phyloP scores from a whole-genome alignment of 2,888 invertebrate species.

The Macropis europaea region DNA sequence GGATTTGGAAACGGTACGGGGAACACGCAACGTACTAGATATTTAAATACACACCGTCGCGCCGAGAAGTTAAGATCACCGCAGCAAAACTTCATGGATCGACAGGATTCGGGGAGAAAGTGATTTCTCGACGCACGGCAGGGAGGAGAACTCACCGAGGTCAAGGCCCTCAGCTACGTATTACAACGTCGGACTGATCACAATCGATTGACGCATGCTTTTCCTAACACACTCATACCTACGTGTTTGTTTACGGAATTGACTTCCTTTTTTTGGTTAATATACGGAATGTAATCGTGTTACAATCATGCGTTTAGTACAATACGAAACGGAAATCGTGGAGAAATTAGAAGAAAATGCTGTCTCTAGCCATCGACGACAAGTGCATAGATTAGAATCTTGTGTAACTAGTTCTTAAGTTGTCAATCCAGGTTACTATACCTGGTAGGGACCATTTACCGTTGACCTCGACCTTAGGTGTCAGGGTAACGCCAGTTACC shows the following conservation, averaged over 20 bases:
- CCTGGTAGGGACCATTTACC: constrained; percentile 18
- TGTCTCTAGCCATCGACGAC: not conserved
- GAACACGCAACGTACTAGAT: not conserved
- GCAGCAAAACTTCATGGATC: no score
- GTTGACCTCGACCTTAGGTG: constrained; percentile 51
- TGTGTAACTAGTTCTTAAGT: constrained; percentile 18
- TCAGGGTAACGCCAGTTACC: constrained; percentile 10
- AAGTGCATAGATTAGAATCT: not conserved
- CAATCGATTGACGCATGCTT: constrained; percentile 6
- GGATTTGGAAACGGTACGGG: constrained; percentile 12
- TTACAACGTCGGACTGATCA: not conserved
- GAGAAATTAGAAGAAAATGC: no score
- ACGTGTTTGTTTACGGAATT: not conserved
- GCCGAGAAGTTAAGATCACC: no score
- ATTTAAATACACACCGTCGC: constrained; percentile 15
- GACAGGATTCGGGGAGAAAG: no score
- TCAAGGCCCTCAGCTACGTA: constrained; percentile 40
- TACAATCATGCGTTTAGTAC: not conserved
- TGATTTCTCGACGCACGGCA: not conserved
- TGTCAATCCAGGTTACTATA: constrained; percentile 2
- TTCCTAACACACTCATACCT: not conserved
- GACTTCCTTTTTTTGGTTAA: no score
- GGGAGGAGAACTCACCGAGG: constrained; percentile 19
- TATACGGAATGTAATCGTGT: not conserved
- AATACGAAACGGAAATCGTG: not conserved